Conservation (phyloP, 2,797 vertebrate species). For the Pristis pectinata region DNA sequence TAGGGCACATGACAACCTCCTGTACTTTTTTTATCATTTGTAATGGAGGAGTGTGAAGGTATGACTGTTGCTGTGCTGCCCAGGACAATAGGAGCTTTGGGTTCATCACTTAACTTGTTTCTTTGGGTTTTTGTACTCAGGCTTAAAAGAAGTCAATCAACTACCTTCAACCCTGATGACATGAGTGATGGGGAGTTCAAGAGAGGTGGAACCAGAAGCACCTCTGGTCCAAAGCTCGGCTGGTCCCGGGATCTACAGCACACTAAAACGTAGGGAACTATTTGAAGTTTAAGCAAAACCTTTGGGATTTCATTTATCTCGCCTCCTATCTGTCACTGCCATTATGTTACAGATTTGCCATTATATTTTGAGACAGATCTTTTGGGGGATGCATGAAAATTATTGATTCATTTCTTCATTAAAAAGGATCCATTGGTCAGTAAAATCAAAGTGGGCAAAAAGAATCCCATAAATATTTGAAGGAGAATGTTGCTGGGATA, state of each 20-base stretch:
- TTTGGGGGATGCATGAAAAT: too few species aligned
- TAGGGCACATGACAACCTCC: too few species aligned
- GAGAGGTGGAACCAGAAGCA: slow-evolving; percentile 88
- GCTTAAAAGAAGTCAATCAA: slow-evolving; percentile 89
- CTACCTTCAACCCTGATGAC: slow-evolving; percentile 87
- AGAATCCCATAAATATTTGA: not conserved
- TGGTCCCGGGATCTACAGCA: slow-evolving; percentile 92
- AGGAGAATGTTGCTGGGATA: too few species aligned
- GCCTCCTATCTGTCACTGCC: not conserved
- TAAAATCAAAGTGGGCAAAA: not conserved
- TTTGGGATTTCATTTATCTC: not conserved
- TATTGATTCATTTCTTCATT: not conserved
- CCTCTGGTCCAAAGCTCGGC: slow-evolving; percentile 84
- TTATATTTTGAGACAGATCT: not conserved
- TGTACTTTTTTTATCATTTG: too few species aligned
- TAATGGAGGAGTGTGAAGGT: not conserved
- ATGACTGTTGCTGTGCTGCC: not conserved
- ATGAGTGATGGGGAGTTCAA: slow-evolving; percentile 82
- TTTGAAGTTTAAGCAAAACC: not conserved
- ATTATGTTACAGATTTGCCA: not conserved
- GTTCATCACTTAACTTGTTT: slow-evolving; percentile 27
- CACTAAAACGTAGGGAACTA: slow-evolving; percentile 63
- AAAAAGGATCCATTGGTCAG: not conserved
- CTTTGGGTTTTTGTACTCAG: slow-evolving; percentile 50
- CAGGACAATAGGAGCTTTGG: too few species aligned